Evolutionary conservation across 2,113 vertebrate genomes (phyloP).

Genomic region (Phaethornis superciliosus): DNA sequence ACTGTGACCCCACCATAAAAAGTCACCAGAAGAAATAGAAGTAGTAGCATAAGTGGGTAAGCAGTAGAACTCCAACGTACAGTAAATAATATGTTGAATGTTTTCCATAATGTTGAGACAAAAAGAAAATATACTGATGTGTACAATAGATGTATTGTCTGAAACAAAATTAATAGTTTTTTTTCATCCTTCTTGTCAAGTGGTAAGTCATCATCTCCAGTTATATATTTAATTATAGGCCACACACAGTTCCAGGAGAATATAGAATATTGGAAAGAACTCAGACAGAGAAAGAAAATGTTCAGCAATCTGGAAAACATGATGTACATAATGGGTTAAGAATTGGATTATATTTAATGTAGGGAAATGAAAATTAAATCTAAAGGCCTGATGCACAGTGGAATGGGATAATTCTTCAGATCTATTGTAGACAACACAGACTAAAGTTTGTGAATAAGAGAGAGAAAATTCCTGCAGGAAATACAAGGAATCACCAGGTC

Average conservation of each 20-base stretch:
- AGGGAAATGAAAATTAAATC: neutral
- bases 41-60: rapidly evolving
- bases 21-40: neutral
- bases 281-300: neutral
- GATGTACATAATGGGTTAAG: neutral
- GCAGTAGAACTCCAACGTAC: neutral
- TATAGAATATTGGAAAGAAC: neutral
- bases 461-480: neutral
- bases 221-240: neutral
- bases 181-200: neutral
- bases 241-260: neutral
- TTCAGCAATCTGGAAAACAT: neutral
- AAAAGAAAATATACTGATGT: neutral
- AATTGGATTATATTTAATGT: neutral
- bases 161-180: neutral
- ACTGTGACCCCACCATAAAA: no score
- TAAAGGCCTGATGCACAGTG: neutral
- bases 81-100: neutral
- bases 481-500: neutral
- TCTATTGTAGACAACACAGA: neutral
- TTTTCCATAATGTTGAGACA: neutral
- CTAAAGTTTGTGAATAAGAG: neutral
- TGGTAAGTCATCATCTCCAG: neutral
- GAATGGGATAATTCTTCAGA: neutral
- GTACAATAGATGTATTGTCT: neutral